These are phyloP conservation scores for Phenganax stokvisi DNA, from an alignment of 92 coral and sea anemone genomes.

Conservation along the genomic window DNA sequence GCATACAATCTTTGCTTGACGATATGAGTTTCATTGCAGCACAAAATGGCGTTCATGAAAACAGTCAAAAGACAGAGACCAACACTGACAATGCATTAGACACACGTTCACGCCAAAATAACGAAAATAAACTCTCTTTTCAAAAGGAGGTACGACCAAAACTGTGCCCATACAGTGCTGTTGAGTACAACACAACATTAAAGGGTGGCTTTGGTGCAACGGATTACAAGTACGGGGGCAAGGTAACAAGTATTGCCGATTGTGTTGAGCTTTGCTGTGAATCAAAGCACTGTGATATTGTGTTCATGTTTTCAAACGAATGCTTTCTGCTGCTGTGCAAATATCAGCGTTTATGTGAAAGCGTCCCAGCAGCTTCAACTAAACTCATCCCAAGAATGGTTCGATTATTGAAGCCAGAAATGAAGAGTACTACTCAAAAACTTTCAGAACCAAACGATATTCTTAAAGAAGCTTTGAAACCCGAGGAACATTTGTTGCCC, in stretches of 20 bases:
- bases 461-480: slow-evolving; percentile 20
- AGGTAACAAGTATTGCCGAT: slow-evolving; percentile 56
- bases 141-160: slow-evolving; percentile 37
- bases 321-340: slow-evolving; percentile 73
- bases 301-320: slow-evolving; percentile 64
- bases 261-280: slow-evolving; percentile 70
- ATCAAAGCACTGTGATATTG: slow-evolving; percentile 65
- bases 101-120: background rate
- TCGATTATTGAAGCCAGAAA: slow-evolving; percentile 1
- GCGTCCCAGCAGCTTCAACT: slow-evolving; percentile 63
- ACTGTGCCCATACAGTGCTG: slow-evolving; percentile 59
- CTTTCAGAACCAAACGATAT: background rate
- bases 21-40: background rate
- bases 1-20: slow-evolving; percentile 4
- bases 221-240: slow-evolving; percentile 53
- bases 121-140: background rate
- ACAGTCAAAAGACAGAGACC: background rate
- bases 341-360: slow-evolving; percentile 53
- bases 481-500: background rate
- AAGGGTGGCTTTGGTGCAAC: slow-evolving; percentile 61
- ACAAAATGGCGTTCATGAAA: background rate
- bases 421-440: background rate
- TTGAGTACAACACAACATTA: slow-evolving; percentile 64
- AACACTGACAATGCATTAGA: background rate
- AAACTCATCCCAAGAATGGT: slow-evolving; percentile 58